A percentile compares a stretch with the other conserved stretches of the same genome.
Conservation (phyloP, 2,797 vertebrate species). For the Lateolabrax maculatus region DNA sequence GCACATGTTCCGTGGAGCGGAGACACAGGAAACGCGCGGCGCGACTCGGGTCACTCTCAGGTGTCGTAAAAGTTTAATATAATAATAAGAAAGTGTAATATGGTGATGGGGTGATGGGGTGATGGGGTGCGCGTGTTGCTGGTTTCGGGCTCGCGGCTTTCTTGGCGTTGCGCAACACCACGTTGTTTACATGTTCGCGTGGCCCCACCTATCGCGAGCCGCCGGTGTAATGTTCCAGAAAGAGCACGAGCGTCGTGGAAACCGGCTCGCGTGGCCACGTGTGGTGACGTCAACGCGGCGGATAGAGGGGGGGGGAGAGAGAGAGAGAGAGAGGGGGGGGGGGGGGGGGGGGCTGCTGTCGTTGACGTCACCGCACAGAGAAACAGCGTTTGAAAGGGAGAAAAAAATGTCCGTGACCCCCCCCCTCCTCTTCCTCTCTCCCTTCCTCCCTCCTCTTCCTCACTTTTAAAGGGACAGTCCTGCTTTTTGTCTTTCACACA, state of each 20-base stretch:
- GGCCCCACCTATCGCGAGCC: slow-evolving; percentile 81
- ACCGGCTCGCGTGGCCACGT: slow-evolving; percentile 60
- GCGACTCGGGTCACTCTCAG: no score
- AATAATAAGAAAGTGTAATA: no score
- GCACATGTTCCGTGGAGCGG: not conserved
- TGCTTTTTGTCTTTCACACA: slow-evolving; percentile 18
- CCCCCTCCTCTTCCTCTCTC: not conserved
- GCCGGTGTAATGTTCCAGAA: slow-evolving; percentile 76
- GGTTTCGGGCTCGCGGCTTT: slow-evolving; percentile 16
- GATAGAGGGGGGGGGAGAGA: slow-evolving; percentile 48
- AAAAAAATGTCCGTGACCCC: slow-evolving; percentile 51
- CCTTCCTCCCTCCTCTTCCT: slow-evolving; percentile 11
- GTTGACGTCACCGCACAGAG: slow-evolving; percentile 81
- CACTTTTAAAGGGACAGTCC: slow-evolving; percentile 81
- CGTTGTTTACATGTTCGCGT: slow-evolving; percentile 84
- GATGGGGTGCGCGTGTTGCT: no score
- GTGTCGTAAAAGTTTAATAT: no score
- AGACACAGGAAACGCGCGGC: no score
- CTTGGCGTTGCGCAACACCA: slow-evolving; percentile 81
- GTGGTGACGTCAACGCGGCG: slow-evolving; percentile 74
- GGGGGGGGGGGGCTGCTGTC: slow-evolving; percentile 69
- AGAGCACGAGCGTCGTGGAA: slow-evolving; percentile 30
- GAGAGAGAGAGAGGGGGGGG: slow-evolving; percentile 46
- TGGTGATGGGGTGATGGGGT: no score
- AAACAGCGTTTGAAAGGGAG: slow-evolving; percentile 67